Base-by-base conservation (phyloP, 1,140 invertebrate species). In the Halesus radiatus region DNA sequence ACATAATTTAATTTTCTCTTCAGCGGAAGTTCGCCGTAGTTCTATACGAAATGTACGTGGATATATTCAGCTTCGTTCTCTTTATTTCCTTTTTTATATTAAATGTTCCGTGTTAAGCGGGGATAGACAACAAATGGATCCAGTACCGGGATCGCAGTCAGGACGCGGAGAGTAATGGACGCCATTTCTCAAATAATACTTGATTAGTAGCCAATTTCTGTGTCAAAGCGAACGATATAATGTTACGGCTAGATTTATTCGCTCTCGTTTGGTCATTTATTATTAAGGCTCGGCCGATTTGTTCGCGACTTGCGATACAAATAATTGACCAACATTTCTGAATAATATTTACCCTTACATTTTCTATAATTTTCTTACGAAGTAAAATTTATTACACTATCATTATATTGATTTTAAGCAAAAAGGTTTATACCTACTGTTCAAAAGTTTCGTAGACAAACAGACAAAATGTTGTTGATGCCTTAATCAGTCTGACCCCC, bases 1-100 rank as follows among this genome's bases (percentile, higher is more conserved):
- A 60, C 74, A 54, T 60, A 76, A 76, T 76, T 76, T 45, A 76
- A 76, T 76, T 76, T 76, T 58, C 74, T 76, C 74, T 76, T 74
- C 50, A 32, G 37, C 74, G 56, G 74, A 45, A 76, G 74, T 54
- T 70, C 16, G 62, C 29, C 37, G 37, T 13, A 16, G 10, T 26
- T 37, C n/a, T 32, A 20, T 54, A 73, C 20, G 13, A 16, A 18
- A 54, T 23, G 22, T 74, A 53, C 50, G 15, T 13, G 66, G 15
- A 32, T 70, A 50, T 37, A 37, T 37, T 29, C 50, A n/a, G 3
- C n/a, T 26, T 74, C 53, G 50, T n/a, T 29, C 20, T 74, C 70
- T 53, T 54, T 74, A 74, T 74, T 70, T 56, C 26, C 26, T 74
- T 74, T 74, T 74, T 53, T 74, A 52, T 70, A 56, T 53, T 53